A percentile compares a stretch with the other conserved stretches of the same genome.
phyloP scores from a whole-genome alignment of 2,797 vertebrate species.

The Scomberomorus guttatus region DNA sequence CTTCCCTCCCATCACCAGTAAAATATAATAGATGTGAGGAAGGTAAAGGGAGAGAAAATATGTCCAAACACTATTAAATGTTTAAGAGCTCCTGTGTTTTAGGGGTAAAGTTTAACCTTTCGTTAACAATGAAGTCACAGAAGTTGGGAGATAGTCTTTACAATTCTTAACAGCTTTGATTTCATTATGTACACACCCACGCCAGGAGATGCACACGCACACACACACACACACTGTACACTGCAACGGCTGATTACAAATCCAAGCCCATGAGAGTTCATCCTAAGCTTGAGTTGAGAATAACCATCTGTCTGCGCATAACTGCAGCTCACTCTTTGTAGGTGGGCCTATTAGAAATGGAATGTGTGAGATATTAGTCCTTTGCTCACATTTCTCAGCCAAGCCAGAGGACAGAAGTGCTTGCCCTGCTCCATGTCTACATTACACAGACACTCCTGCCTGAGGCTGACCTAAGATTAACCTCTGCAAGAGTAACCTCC shows the following conservation, averaged over 20 bases:
- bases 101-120: slow-evolving; percentile 10
- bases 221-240: slow-evolving; percentile 12
- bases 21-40: slow-evolving; percentile 54
- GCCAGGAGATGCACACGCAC: slow-evolving; percentile 30
- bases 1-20: slow-evolving; percentile 55
- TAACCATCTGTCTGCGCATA: slow-evolving; percentile 73
- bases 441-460: slow-evolving; percentile 66
- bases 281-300: slow-evolving; percentile 60
- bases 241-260: slow-evolving; percentile 51
- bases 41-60: slow-evolving; percentile 42
- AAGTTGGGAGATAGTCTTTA: slow-evolving; percentile 18
- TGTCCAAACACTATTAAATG: slow-evolving; percentile 56
- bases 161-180: slow-evolving; percentile 4
- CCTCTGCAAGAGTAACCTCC: slow-evolving; percentile 63
- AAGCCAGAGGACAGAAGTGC: slow-evolving; percentile 46
- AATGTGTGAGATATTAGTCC: slow-evolving; percentile 74
- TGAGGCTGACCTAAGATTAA: slow-evolving; percentile 61
- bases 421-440: slow-evolving; percentile 50
- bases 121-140: slow-evolving; percentile 13
- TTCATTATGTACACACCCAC: slow-evolving; percentile 18
- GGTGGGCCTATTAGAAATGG: slow-evolving; percentile 76
- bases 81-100: slow-evolving; percentile 36
- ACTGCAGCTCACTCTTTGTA: slow-evolving; percentile 68
- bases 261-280: slow-evolving; percentile 50
- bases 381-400: slow-evolving; percentile 64